Evolutionary conservation across 2,797 vertebrate species (phyloP).

Genomic region (Takifugu ocellatus): DNA sequence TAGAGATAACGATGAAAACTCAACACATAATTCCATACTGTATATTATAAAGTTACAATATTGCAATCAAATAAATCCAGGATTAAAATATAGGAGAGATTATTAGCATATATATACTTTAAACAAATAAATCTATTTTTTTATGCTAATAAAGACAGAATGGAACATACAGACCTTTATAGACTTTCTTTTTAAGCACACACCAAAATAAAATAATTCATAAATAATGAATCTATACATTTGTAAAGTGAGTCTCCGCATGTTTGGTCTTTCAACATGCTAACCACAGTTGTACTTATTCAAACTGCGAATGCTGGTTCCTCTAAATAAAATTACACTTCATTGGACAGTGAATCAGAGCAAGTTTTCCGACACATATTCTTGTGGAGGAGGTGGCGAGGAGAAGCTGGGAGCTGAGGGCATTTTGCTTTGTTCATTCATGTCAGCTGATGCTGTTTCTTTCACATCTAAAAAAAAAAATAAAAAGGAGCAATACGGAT

Average conservation of each 20-base stretch:
- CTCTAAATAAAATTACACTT: neutral
- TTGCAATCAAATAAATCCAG: constrained; percentile 25
- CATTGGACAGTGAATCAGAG: constrained; percentile 37
- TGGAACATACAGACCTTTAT: constrained; percentile 12
- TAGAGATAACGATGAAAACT: no score
- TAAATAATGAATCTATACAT: constrained; percentile 59
- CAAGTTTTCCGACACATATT: constrained; percentile 58
- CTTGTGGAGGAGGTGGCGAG: constrained; percentile 45
- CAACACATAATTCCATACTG: no score
- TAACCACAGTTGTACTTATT: constrained; percentile 21
- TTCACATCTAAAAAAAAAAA: constrained; percentile 65
- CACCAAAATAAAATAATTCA: constrained; percentile 32
- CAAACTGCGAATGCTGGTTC: neutral
- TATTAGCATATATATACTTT: constrained; percentile 17
- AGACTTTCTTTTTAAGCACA: constrained; percentile 26
- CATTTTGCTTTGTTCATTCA: constrained; percentile 53
- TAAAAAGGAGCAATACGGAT: neutral
- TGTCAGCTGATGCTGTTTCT: constrained; percentile 40
- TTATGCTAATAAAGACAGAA: constrained; percentile 38
- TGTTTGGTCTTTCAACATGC: constrained; percentile 9
- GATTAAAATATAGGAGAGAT: constrained; percentile 41
- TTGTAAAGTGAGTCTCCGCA: constrained; percentile 31
- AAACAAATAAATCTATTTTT: constrained; percentile 31
- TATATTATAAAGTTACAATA: constrained; percentile 55
- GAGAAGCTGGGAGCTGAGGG: constrained; percentile 55